Conservation (phyloP, 37 sponge, comb jelly and placozoan genomes). For the Chondrilla cf. caribensis region DNA sequence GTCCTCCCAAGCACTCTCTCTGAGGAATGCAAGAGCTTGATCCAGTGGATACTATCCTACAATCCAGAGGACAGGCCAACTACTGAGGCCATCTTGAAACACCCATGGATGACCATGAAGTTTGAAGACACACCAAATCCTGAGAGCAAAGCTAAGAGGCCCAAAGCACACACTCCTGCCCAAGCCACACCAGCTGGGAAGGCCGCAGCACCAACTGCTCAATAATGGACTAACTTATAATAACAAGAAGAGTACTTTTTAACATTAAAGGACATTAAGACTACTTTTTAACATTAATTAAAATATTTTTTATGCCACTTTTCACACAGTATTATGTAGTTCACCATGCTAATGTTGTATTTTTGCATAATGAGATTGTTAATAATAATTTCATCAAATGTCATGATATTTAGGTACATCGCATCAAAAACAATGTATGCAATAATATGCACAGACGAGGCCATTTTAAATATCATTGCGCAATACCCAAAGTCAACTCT, state of each 20-base stretch:
- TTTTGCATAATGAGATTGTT: no score
- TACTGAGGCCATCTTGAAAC: conserved; percentile 27
- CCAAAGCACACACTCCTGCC: neutral
- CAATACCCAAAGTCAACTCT: neutral
- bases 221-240: no score
- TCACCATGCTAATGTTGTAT: no score
- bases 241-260: no score
- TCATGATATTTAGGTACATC: no score
- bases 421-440: no score
- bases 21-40: conserved; percentile 35
- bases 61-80: conserved; percentile 34
- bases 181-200: neutral
- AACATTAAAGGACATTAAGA: no score
- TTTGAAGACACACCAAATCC: neutral
- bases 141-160: neutral
- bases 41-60: conserved; percentile 35
- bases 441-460: no score
- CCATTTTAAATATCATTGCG: neutral
- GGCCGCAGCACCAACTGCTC: neutral
- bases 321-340: no score
- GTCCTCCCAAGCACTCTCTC: conserved; percentile 44
- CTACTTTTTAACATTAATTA: no score
- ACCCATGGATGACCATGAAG: conserved; percentile 48
- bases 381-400: no score
- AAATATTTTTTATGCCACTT: no score